Conservation (phyloP, 2,113 vertebrate genomes). For the Puntigrus tetrazona region DNA sequence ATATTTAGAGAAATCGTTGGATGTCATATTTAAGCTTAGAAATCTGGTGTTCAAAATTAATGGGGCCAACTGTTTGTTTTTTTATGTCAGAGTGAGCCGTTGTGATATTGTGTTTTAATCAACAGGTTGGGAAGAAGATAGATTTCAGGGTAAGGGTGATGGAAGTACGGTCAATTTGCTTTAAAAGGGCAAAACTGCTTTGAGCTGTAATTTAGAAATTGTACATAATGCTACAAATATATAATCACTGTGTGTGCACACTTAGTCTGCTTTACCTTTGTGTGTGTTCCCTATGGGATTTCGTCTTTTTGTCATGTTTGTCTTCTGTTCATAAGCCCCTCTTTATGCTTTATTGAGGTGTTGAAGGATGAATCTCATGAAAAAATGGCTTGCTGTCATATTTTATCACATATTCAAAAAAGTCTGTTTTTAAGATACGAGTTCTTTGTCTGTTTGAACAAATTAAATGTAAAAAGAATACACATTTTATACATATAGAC, state of each 20-base stretch:
- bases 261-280: not conserved
- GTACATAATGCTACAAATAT: not conserved
- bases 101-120: slow-evolving; percentile 75
- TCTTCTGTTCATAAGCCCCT: not conserved
- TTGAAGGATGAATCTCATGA: not conserved
- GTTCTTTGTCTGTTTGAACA: not conserved
- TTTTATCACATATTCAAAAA: not conserved
- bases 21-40: not conserved
- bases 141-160: slow-evolving; percentile 83
- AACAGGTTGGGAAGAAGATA: slow-evolving; percentile 84
- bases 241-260: not conserved
- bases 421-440: not conserved
- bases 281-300: slow-evolving; percentile 8
- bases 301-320: not conserved
- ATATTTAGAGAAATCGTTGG: not conserved
- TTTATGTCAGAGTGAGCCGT: not conserved
- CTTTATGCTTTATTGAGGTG: not conserved
- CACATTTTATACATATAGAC: not conserved
- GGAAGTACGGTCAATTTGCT: slow-evolving; percentile 33
- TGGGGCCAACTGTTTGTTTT: not conserved
- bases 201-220: not conserved
- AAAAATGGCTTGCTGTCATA: not conserved
- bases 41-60: not conserved
- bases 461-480: not conserved
- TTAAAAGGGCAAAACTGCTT: not conserved